Conservation (phyloP, 1,140 invertebrate genomes). For the Odontomachus brunneus region DNA sequence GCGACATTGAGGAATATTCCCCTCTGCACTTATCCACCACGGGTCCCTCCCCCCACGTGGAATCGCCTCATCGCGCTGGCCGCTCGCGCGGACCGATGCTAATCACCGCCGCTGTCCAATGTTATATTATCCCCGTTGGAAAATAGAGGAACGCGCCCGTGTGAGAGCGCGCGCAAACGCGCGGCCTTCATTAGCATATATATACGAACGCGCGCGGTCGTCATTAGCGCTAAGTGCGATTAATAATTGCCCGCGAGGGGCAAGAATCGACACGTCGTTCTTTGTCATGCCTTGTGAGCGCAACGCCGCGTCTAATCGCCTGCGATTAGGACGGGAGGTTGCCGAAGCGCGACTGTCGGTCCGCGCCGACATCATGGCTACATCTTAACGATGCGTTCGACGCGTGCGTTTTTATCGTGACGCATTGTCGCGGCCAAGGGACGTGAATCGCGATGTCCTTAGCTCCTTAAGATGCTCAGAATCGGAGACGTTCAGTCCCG, state of each 20-base stretch:
- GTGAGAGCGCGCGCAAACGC: no score
- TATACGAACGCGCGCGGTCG: slow-evolving; percentile 58
- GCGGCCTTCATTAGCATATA: slow-evolving; percentile 73
- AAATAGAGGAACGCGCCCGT: slow-evolving; percentile 61
- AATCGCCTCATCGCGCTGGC: slow-evolving; percentile 61
- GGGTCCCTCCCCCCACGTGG: slow-evolving; percentile 46
- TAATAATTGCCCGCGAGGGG: slow-evolving; percentile 72
- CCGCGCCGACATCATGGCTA: slow-evolving; percentile 21
- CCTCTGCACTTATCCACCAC: slow-evolving; percentile 65
- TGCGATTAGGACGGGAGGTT: slow-evolving; percentile 70
- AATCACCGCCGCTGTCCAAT: slow-evolving; percentile 69
- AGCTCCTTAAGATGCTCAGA: no score
- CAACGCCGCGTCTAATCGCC: slow-evolving; percentile 63
- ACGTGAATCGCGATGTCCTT: no score
- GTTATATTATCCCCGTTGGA: slow-evolving; percentile 67
- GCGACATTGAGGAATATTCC: slow-evolving; percentile 76
- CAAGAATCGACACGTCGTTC: slow-evolving; percentile 71
- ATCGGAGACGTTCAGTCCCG: no score
- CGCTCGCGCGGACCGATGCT: slow-evolving; percentile 61
- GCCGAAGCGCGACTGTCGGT: slow-evolving; percentile 61
- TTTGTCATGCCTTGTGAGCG: slow-evolving; percentile 62
- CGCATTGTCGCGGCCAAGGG: no score
- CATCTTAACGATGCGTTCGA: slow-evolving; percentile 18
- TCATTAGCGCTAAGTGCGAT: slow-evolving; percentile 73
- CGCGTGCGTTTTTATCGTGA: not conserved